Evolutionary conservation across 2,113 vertebrate genomes (phyloP), one percentile per base, ranked within the genome.

Genomic region (Malurus alboscapulatus): DNA sequence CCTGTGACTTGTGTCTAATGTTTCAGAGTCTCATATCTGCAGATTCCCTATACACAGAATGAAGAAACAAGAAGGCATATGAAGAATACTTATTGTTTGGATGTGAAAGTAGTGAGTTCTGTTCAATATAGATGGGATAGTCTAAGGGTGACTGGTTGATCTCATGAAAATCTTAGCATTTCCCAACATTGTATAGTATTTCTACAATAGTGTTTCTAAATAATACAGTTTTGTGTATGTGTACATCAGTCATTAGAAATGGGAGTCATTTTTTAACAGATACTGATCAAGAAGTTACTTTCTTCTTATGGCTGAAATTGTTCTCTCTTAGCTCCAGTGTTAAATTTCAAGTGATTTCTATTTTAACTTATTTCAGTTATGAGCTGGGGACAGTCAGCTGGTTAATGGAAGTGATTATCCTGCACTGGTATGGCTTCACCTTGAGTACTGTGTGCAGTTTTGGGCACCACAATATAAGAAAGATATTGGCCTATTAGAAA

Each of bases 11-110:
- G 14, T 51, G 10, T 54, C 42, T 34, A 85, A 1, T 59, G 30
- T 77, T 90, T 75, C 53, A 76, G 61, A 38, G 38, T 38, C 38
- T 73, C 20, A 14, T 26, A 29, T 20, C 34, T 51, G 12, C 34
- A n/a, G 48, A 54, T 18, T 91, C 9, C 32, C 20, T 7, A 17
- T 19, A 19, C 2, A 14, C 0, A 1, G 48, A 45, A 57, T 53
- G 18, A 74, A 62, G 68, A 72, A 86, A 77, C 0, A 1, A 40
- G 24, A 30, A 59, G 25, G 29, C 5, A 15, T 42, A 45, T 50
- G 45, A 83, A 50, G 19, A 57, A 4, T 30, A 14, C 26, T 76
- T 61, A n/a, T 8, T 44, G 5, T 87, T 91, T 29, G 16, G 27
- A 42, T 1, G 1, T 25, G 20, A 47, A 87, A 85, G 30, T 29